Evolutionary conservation across 2,113 vertebrate genomes (phyloP), one percentile per base, ranked within the genome.

Genomic region (Hemibagrus wyckioides): DNA sequence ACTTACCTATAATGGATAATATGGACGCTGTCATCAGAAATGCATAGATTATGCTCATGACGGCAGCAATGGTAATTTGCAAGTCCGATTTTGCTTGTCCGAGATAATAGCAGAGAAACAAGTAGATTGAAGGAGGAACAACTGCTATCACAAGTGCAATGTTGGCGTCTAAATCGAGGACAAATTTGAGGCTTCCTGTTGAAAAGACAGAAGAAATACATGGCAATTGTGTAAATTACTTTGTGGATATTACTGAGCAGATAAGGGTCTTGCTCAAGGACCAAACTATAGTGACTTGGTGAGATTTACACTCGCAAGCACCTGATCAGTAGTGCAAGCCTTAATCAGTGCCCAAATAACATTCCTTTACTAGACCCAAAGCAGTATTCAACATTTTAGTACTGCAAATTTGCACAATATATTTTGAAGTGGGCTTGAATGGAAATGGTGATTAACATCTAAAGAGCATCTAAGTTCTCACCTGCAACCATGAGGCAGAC

Each of bases 1-100:
- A 69, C 91, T 88, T 89, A 94, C 94, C 92, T 0, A 95, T 82
- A n/a, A 95, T 93, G 1, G 92, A 63, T 54, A 96, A 75, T 0
- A 89, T 25, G 15, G 92, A 92, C 13, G 89, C 91, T 80, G 92
- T 73, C 94, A 95, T 95, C 23, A 96, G 91, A 86, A 95, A 93
- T 4, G 93, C 92, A n/a, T 95, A 95, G 0, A 90, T 6, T 30
- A 94, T 4, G 48, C 94, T 95, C 81, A 95, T 9, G 21, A 94
- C 0, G 1, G 67, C 94, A 81, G 94, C 94, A 28, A 94, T 44
- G 0, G 3, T 87, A 65, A 95, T 93, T 88, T 95, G 95, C 69
- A 89, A 92, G 86, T 94, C 88, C 2, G 93, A 3, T 82, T 65
- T 82, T 13, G 11, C 36, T 8, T 87, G 86, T 33, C 93, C 94